Conservation (phyloP, 2,113 vertebrate species). For the Neopipo cinnamomea region DNA sequence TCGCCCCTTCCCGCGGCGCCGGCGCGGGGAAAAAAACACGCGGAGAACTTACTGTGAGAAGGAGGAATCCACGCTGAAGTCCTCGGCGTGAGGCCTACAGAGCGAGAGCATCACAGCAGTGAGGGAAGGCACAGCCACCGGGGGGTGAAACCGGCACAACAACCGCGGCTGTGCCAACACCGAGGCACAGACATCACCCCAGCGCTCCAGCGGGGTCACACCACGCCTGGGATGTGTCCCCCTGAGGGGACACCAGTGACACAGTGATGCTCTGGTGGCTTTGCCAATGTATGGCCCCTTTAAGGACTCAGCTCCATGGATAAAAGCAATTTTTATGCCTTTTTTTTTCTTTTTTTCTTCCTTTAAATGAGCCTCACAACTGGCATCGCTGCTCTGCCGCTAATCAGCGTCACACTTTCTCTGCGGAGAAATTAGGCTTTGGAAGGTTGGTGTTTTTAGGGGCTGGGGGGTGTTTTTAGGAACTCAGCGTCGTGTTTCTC, state of each 20-base stretch:
- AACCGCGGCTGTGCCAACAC: rapidly evolving
- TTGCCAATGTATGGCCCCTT: rapidly evolving
- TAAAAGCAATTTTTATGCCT: background rate
- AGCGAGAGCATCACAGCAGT: conserved; percentile 30
- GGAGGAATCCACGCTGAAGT: conserved; percentile 92
- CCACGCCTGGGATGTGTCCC: rapidly evolving
- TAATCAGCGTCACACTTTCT: background rate
- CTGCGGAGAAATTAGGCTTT: background rate
- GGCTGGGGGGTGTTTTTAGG: background rate
- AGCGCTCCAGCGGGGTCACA: rapidly evolving
- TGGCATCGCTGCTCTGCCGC: background rate
- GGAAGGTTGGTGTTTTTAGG: background rate
- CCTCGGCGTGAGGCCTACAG: conserved; percentile 79
- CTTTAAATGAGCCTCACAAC: background rate
- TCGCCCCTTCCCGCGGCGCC: background rate
- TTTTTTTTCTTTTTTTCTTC: background rate
- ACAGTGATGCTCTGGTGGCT: background rate
- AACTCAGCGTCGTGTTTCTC: background rate
- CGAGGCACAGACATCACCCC: background rate
- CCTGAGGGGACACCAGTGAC: background rate
- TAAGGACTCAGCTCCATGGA: rapidly evolving
- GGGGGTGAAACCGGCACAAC: too few species aligned
- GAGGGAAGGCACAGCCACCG: background rate
- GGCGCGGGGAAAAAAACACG: background rate
- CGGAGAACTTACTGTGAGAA: conserved; percentile 82